A percentile compares a stretch with the other conserved stretches of the same genome.
Conservation (phyloP, 2,113 vertebrate species). For the Callorhinus ursinus region DNA sequence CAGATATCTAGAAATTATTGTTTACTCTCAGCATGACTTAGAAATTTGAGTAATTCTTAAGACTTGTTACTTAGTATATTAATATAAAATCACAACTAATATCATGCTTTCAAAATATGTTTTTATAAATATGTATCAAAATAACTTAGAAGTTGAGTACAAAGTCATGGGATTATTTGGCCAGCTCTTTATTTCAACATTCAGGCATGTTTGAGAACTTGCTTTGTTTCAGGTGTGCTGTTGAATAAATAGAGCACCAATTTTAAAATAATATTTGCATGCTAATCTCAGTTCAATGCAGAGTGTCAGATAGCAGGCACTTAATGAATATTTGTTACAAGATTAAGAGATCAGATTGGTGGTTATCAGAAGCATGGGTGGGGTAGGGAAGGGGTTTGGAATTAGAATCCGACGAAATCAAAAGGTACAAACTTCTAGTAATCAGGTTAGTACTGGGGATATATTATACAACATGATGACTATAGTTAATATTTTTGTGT, state of each 20-base stretch:
- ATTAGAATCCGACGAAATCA: background rate
- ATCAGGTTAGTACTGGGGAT: background rate
- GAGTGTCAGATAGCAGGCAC: background rate
- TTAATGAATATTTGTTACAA: background rate
- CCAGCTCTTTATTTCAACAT: background rate
- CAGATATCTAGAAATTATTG: background rate
- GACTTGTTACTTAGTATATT: background rate
- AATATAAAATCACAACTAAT: background rate
- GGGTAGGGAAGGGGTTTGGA: background rate
- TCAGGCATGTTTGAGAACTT: background rate
- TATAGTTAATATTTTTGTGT: background rate
- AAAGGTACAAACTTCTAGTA: background rate
- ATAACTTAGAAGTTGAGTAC: background rate
- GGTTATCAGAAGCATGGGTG: background rate
- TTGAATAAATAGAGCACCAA: background rate
- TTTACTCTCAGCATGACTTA: background rate
- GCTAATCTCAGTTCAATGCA: background rate
- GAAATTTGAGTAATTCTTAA: background rate
- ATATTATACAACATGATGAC: background rate
- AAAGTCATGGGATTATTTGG: background rate
- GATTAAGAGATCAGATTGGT: background rate
- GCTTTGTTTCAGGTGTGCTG: background rate
- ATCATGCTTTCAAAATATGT: background rate
- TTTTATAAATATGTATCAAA: background rate
- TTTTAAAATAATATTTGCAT: background rate